A percentile compares a stretch with the other conserved stretches of the same genome.
phyloP scores from a whole-genome alignment of 2,888 invertebrate species.

The Adela reaumurella region DNA sequence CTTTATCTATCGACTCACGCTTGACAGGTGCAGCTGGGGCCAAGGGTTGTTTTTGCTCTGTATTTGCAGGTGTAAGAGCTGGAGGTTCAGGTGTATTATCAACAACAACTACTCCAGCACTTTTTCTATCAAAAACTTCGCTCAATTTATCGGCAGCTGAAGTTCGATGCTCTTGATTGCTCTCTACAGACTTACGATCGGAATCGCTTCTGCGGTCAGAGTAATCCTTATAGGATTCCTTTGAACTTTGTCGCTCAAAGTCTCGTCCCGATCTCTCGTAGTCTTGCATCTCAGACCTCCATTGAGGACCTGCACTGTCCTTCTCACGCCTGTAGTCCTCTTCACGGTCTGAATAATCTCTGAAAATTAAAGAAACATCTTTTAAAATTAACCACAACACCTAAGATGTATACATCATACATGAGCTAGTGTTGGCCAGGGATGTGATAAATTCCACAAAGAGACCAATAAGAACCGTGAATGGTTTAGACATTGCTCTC shows the following conservation, averaged over 20 bases:
- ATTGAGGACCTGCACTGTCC: slow-evolving; percentile 41
- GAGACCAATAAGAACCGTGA: too few species aligned
- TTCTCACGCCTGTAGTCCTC: slow-evolving; percentile 45
- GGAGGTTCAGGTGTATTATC: slow-evolving; percentile 30
- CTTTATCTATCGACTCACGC: slow-evolving; percentile 47
- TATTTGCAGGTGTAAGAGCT: slow-evolving; percentile 49
- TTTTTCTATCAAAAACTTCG: slow-evolving; percentile 49
- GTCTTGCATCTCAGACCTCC: slow-evolving; percentile 51
- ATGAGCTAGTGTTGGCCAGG: too few species aligned
- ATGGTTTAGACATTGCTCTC: too few species aligned
- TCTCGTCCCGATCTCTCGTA: slow-evolving; percentile 41
- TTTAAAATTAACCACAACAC: too few species aligned
- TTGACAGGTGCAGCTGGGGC: slow-evolving; percentile 32
- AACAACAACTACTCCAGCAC: slow-evolving; percentile 29
- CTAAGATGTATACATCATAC: too few species aligned
- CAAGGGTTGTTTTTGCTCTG: slow-evolving; percentile 16
- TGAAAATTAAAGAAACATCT: slow-evolving; percentile 21
- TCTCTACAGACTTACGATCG: slow-evolving; percentile 38
- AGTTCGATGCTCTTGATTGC: slow-evolving; percentile 31
- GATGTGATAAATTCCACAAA: too few species aligned
- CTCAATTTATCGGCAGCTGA: slow-evolving; percentile 46
- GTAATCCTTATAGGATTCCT: slow-evolving; percentile 51
- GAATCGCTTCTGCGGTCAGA: slow-evolving; percentile 46
- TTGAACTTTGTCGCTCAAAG: slow-evolving; percentile 43
- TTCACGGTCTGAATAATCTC: slow-evolving; percentile 47